These are phyloP conservation scores for Diabrotica virgifera DNA, from an alignment of 1,140 invertebrate species.

Conservation along the genomic window DNA sequence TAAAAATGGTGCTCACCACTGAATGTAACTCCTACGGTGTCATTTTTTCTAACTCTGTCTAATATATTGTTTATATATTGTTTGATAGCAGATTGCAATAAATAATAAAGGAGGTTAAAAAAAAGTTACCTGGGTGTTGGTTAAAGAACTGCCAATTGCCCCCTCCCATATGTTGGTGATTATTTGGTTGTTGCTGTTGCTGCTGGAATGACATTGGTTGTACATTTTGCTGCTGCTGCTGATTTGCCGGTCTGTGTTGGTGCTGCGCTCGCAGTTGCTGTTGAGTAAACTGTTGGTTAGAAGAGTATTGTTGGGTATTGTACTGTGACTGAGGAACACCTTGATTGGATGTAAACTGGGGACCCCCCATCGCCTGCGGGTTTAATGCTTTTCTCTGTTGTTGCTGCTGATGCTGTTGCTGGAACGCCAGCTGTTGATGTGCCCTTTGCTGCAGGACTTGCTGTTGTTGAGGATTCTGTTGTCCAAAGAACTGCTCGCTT, in stretches of 20 bases:
- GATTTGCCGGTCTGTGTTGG: conserved; percentile 35
- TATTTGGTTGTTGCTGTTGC: conserved; percentile 35
- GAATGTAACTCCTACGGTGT: no score
- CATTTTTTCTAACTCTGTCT: no score
- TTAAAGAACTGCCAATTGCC: conserved; percentile 33
- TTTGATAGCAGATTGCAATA: no score
- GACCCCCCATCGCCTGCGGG: conserved; percentile 17
- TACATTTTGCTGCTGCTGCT: conserved; percentile 27
- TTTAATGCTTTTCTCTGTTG: conserved; percentile 36
- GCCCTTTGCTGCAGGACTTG: conserved; percentile 43
- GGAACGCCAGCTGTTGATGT: conserved; percentile 49
- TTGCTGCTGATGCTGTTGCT: conserved; percentile 44
- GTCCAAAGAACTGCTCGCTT: conserved; percentile 40
- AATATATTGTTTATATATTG: no score
- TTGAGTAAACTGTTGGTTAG: conserved; percentile 38
- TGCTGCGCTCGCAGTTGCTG: conserved; percentile 44
- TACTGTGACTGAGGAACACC: conserved; percentile 27
- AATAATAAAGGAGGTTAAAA: no score
- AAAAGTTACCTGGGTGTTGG: conserved; percentile 1
- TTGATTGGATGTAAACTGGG: conserved; percentile 11
- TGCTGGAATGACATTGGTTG: conserved; percentile 19
- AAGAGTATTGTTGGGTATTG: conserved; percentile 25
- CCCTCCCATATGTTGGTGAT: conserved; percentile 8
- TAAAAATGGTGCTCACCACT: no score
- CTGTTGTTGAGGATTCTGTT: conserved; percentile 24